A percentile compares a stretch with the other conserved stretches of the same genome.
Conservation (phyloP, 2,113 vertebrate species). For the Sialia sialis region DNA sequence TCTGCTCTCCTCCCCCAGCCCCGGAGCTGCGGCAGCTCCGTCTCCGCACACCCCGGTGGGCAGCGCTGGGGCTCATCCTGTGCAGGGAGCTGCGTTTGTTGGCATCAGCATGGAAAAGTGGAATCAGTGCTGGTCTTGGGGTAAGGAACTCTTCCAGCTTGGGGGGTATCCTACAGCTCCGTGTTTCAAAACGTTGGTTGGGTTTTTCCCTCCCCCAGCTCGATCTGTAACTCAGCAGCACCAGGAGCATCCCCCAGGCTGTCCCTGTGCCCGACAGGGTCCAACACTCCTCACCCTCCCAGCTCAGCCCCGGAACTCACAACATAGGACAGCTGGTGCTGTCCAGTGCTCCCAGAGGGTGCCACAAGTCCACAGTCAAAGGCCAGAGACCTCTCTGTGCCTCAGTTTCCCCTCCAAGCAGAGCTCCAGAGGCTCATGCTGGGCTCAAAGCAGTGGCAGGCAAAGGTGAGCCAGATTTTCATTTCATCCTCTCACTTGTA, state of each 20-base stretch:
- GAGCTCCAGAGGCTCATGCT: background rate
- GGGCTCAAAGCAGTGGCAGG: background rate
- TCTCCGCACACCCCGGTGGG: accelerated
- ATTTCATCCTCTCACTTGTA: background rate
- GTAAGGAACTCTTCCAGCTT: background rate
- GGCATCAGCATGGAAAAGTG: accelerated
- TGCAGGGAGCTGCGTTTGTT: accelerated
- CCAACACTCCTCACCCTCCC: background rate
- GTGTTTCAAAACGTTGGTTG: background rate
- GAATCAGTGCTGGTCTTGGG: accelerated
- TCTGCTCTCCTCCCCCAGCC: background rate
- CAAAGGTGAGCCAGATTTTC: background rate
- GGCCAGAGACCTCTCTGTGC: background rate
- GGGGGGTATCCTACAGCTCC: background rate
- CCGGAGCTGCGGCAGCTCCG: background rate
- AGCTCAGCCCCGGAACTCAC: background rate
- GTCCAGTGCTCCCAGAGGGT: background rate
- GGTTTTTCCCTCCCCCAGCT: background rate
- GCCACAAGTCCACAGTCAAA: background rate
- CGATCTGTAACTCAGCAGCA: background rate
- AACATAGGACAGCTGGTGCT: background rate
- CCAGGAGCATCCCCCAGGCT: background rate
- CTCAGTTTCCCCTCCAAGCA: background rate
- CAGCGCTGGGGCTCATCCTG: background rate
- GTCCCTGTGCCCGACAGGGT: accelerated